A percentile compares a stretch with the other conserved stretches of the same genome.
These are phyloP conservation scores for Mormyrops boulengeri DNA, from an alignment of 2,797 vertebrate genomes.

Conservation along the genomic window DNA sequence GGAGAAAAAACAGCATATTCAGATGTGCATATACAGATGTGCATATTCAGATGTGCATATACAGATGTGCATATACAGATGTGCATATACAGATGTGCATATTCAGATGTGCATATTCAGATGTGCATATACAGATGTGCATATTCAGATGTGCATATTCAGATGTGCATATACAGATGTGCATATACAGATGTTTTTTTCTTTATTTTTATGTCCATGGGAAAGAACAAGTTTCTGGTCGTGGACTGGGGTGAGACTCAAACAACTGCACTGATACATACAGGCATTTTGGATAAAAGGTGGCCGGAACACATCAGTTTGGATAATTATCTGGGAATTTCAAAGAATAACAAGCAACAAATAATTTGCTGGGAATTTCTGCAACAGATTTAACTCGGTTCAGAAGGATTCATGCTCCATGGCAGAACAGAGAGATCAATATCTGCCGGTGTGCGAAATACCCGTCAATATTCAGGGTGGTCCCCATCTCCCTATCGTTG, in stretches of 20 bases:
- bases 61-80: neutral
- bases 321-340: neutral
- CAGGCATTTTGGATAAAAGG: neutral
- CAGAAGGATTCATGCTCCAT: neutral
- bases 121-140: neutral
- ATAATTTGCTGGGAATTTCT: neutral
- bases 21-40: neutral
- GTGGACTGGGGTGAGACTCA: neutral
- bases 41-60: too few relatives aligned
- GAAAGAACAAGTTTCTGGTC: neutral
- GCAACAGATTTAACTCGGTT: neutral
- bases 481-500: too few relatives aligned
- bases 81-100: neutral
- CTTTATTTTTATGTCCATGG: neutral
- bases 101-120: neutral
- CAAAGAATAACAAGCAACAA: neutral
- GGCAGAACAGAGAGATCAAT: neutral
- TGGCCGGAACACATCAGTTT: neutral
- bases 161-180: too few relatives aligned
- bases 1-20: neutral
- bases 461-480: too few relatives aligned
- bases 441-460: neutral
- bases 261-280: neutral
- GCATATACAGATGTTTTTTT: too few relatives aligned
- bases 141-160: too few relatives aligned